Percentiles rank a stretch among this genome's conserved stretches.
Conservation (phyloP, 2,797 vertebrate genomes). For the Alcedo quadribrachys region DNA sequence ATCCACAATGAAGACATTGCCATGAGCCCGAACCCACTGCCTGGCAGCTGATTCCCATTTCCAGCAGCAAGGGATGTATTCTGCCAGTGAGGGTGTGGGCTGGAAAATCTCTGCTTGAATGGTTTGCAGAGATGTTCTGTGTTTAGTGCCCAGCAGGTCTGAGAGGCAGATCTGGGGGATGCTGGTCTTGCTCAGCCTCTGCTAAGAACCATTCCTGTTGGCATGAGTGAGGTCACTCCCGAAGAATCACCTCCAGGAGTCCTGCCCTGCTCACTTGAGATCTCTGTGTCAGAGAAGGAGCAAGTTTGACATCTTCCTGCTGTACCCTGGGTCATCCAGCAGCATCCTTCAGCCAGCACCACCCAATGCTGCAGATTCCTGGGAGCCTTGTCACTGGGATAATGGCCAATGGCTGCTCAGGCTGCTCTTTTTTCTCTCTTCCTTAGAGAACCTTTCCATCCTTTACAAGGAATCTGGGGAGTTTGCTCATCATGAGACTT, state of each 20-base stretch:
- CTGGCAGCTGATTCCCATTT: neutral
- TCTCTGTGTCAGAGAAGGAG: neutral
- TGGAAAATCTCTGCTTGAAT: neutral
- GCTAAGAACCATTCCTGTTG: neutral
- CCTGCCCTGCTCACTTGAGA: neutral
- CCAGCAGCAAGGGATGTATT: neutral
- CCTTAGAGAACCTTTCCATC: neutral
- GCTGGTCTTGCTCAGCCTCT: neutral
- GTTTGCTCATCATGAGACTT: neutral
- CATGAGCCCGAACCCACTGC: neutral
- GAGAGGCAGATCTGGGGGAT: neutral
- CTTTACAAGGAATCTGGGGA: neutral
- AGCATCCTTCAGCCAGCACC: neutral
- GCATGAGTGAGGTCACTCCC: neutral
- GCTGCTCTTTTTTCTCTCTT: neutral
- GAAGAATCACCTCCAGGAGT: neutral
- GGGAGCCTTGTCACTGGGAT: fast-evolving
- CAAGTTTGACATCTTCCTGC: neutral
- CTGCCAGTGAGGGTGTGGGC: neutral
- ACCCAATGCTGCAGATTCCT: neutral
- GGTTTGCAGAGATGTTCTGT: neutral
- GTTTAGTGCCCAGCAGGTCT: neutral
- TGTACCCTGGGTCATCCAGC: fast-evolving
- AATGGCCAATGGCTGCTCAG: neutral
- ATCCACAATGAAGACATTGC: neutral